Percentiles rank a stretch among this genome's conserved stretches.
These are phyloP conservation scores for Ceratitis capitata DNA, from an alignment of 1,140 invertebrate genomes.

Conservation along the genomic window DNA sequence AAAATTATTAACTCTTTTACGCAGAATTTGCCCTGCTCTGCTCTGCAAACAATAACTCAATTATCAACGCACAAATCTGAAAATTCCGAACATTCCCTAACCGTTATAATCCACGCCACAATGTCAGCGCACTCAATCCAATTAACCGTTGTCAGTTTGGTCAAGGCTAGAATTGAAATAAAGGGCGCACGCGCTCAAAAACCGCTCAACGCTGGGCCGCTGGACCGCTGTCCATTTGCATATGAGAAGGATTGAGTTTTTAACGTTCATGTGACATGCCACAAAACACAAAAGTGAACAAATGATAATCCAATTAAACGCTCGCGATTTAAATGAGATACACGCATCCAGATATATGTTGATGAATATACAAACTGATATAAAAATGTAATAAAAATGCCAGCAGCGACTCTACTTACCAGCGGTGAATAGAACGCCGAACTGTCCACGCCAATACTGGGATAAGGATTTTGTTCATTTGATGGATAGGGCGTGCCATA, in stretches of 20 bases:
- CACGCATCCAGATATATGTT: background rate
- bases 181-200: background rate
- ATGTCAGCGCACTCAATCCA: slow-evolving; percentile 18
- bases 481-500: slow-evolving; percentile 84
- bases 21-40: too few relatives aligned
- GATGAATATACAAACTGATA: background rate
- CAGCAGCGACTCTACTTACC: slow-evolving; percentile 75
- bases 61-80: background rate
- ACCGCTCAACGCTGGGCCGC: too few relatives aligned
- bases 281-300: slow-evolving; percentile 19
- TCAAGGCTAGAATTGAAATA: background rate
- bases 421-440: slow-evolving; percentile 94
- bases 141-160: slow-evolving; percentile 5
- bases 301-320: slow-evolving; percentile 26
- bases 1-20: too few relatives aligned
- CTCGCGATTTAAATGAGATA: background rate
- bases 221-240: slow-evolving; percentile 7
- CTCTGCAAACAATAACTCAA: background rate
- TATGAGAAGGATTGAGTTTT: background rate
- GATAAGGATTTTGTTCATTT: slow-evolving; percentile 90
- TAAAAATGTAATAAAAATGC: background rate
- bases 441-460: slow-evolving; percentile 90
- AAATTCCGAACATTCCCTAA: background rate
- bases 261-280: background rate
- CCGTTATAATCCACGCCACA: background rate